Evolutionary conservation across 2,797 vertebrate species (phyloP), one percentile per base, ranked within the genome.

Genomic region (Pseudochirops corinnae): DNA sequence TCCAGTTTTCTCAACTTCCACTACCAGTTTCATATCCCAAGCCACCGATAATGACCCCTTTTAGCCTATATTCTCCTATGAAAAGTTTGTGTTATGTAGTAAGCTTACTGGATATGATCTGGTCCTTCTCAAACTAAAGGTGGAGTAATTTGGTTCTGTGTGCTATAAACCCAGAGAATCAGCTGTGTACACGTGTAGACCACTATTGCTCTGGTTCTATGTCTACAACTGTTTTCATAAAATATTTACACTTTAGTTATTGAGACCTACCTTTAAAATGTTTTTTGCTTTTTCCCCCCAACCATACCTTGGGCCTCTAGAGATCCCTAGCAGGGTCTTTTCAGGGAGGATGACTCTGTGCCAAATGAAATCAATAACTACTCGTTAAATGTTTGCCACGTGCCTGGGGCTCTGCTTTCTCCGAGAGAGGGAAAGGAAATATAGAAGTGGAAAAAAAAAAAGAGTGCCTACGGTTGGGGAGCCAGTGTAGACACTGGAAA

Each of bases 161-260:
- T 93, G 50, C 56, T 5, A 55, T 90, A 46, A 90, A 55, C 13
- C 31, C 56, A 28, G 33, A 90, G 29, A 57, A 67, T 74, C 28
- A 82, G 92, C 52, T 46, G 26, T 93, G 56, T 74, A 55, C 94
- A 74, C 31, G 56, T 74, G 18, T 53, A 90, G 60, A 46, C 28
- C 1, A 31, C 93, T 56, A n/a, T 46, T 55, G 82, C 56, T 93
- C 91, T 67, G 50, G 6, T 90, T 90, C 93, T 90, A 67, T 62
- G 1, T 28, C 46, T 55, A 3, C 92, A 92, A 90, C 93, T 29
- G 91, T 94, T 95, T 96, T 91, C 94, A 39, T 95, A 93, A 95
- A 95, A 91, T 93, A 55, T 91, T 92, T 62, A 31, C 52, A 92
- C 56, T 94, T 93, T 46, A 1, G 56, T 87, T 87, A 46, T 87